phyloP scores from a whole-genome alignment of 2,797 vertebrate genomes.

The Calcarius lapponicus region DNA sequence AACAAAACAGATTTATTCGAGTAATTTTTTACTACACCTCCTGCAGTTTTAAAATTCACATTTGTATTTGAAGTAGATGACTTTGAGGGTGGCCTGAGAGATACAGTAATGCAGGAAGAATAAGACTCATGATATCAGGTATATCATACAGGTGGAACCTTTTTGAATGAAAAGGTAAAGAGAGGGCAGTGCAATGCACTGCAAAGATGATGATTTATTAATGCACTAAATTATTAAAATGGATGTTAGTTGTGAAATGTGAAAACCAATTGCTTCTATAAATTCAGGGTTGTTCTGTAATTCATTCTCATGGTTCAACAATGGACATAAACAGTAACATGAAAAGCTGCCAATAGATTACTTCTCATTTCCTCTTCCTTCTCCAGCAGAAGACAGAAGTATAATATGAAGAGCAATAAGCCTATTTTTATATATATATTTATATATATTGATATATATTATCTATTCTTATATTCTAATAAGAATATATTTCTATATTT shows the following conservation, averaged over 20 bases:
- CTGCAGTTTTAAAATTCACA: not conserved
- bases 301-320: not conserved
- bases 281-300: not conserved
- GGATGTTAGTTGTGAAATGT: not conserved
- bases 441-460: too few species aligned
- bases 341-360: not conserved
- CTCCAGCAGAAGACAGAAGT: not conserved
- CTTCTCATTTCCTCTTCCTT: not conserved
- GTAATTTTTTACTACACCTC: not conserved
- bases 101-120: not conserved
- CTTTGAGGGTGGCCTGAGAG: not conserved
- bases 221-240: not conserved
- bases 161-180: not conserved
- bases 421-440: too few species aligned
- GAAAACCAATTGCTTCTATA: not conserved
- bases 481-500: too few species aligned
- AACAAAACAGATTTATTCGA: not conserved
- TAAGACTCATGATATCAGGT: not conserved
- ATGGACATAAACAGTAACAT: not conserved
- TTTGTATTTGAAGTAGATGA: not conserved
- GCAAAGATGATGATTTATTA: not conserved
- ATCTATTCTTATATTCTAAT: too few species aligned
- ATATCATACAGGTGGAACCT: not conserved
- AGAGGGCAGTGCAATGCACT: not conserved
- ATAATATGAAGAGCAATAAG: not conserved